Evolutionary conservation across 1,140 invertebrate genomes (phyloP), one percentile per base, ranked within the genome.

Genomic region (Drosophila ercepeae): DNA sequence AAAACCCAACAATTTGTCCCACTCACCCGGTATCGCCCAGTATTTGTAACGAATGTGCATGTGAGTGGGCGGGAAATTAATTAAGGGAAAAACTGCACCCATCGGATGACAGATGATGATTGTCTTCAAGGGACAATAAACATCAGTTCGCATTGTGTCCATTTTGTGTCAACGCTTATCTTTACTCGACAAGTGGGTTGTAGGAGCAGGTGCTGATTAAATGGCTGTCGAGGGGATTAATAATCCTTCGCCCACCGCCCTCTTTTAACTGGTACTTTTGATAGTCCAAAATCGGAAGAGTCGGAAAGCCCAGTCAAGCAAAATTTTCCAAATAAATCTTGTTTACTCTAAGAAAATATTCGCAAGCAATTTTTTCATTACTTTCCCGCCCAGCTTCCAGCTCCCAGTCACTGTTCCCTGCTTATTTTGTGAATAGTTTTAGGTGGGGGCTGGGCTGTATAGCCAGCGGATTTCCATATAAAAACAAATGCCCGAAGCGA

Each of bases 381-480:
- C 58, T 41, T 42, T 34, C 45, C 7, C 16, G 4, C 14, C 29
- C 8, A 32, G 25, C 9, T 27, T 27, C 25, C 4, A 1, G 4
- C 25, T 3, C 6, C 25, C n/a, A 9, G 5, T 21, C 25, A 21
- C 57, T 44, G 13, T 44, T 18, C 72, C 32, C 69, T 46, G 68
- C 45, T 69, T 60, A 48, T 68, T 79, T 81, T 68, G 65, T 65
- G 82, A 82, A 82, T 86, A 86, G 79, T 86, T 81, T 86, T 46
- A 41, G 23, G 41, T 14, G 36, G 44, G 23, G 18, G 46, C 29
- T 32, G 11, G 2, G 3, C 44, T 27, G 9, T 32, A n/a, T 32
- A 32, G 49, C 32, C 36, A 39, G 44, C 48, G 29, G 45, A 64
- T 57, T 72, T 60, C 48, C 53, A 68, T 68, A 65, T 45, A 60